Evolutionary conservation across 2,797 vertebrate species (phyloP), one percentile per base, ranked within the genome.

Genomic region (Nyctibius grandis): DNA sequence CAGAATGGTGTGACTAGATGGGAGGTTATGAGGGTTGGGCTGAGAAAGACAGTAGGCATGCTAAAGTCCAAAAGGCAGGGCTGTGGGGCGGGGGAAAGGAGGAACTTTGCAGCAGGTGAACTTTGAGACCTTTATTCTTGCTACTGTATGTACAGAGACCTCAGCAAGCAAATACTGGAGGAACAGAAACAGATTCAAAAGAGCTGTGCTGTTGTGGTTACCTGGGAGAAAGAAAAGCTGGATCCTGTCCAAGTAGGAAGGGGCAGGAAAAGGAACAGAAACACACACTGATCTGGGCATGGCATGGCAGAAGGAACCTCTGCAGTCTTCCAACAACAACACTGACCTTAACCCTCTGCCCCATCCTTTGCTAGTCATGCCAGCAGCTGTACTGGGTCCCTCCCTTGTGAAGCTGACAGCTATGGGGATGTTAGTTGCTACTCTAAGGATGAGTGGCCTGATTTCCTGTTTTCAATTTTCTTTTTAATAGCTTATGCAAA

Each of bases 91-190:
- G 73, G 36, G 40, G 9, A 68, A 79, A 97, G 91, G 69, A 93
- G 91, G 85, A 91, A 96, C 54, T 89, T 75, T 20, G 50, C 60
- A 89, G 85, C 83, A 70, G 86, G 25, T 97, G 96, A 96, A 96
- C 97, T 97, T 98, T 97, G 96, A 97, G 86, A 97, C 91, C 70
- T 97, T 91, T 91, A 77, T 67, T 94, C 87, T 85, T 81, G 51
- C 68, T 72, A 9, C 26, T 85, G n/a, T 50, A 36, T 11, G 59
- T 31, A 75, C 36, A 54, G 76, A 90, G 48, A 88, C 26, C 56
- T 96, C 72, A 65, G 50, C 80, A 87, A 92, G 72, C 84, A 95
- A 95, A 92, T 75, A 84, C 3, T 17, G 40, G 88, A 64, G 74
- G 75, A 90, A 85, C 9, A 73, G 89, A 82, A 83, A 90, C 9